Percentiles rank a stretch among this genome's conserved stretches.
Conservation (phyloP, 2,797 vertebrate species). For the Acanthornis magna region DNA sequence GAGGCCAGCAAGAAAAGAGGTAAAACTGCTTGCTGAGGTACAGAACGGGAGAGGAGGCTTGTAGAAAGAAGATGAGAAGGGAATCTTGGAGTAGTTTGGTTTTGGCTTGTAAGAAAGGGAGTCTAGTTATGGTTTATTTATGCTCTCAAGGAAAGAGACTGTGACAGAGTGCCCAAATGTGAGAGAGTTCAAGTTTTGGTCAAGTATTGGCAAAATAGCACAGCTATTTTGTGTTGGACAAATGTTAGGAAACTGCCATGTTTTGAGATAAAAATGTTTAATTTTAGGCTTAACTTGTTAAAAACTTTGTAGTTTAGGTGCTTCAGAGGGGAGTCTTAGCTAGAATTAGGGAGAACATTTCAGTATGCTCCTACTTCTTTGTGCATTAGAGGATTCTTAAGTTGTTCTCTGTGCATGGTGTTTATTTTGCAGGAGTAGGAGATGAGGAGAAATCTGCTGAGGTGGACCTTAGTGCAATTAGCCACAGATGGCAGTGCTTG, state of each 20-base stretch:
- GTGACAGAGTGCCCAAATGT: background rate
- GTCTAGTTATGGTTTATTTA: background rate
- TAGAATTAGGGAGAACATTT: constrained; percentile 44
- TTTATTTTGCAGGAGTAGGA: background rate
- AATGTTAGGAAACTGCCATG: background rate
- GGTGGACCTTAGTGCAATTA: constrained; percentile 3
- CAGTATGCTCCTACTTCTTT: constrained; percentile 10
- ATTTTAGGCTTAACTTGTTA: background rate
- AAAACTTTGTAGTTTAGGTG: background rate
- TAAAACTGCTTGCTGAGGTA: background rate
- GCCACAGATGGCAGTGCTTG: background rate
- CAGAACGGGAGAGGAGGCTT: background rate
- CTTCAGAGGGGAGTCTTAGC: background rate
- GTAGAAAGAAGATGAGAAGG: background rate
- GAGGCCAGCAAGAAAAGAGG: background rate
- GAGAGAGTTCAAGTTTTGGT: background rate
- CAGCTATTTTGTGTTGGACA: background rate
- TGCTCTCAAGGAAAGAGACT: background rate
- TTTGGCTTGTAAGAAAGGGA: background rate
- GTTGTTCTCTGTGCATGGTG: background rate
- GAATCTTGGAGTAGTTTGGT: background rate
- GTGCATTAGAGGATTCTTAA: background rate
- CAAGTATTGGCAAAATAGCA: background rate
- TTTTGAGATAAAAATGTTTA: background rate
- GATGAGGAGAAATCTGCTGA: constrained; percentile 15